Evolutionary conservation across 1,140 invertebrate genomes (phyloP).

Genomic region (Octopus sinensis): DNA sequence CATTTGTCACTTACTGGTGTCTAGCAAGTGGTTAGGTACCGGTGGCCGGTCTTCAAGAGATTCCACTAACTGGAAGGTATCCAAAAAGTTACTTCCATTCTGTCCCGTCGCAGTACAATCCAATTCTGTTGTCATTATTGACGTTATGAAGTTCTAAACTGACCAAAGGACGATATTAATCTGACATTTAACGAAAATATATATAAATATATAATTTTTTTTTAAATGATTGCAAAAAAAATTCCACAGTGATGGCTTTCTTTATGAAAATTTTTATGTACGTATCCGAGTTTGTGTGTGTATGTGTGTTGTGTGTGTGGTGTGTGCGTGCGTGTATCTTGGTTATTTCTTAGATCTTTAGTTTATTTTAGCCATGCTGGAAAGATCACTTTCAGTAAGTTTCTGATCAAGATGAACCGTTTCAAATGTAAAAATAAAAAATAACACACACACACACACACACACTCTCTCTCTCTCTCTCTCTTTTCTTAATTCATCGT

Average conservation of each 20-base stretch:
- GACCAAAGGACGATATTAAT: no score
- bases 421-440: no score
- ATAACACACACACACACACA: neutral
- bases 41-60: neutral
- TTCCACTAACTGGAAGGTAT: neutral
- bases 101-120: neutral
- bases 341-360: no score
- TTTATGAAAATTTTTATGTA: no score
- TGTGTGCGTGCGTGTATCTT: neutral
- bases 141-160: no score
- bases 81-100: neutral
- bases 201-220: no score
- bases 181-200: no score
- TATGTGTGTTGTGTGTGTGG: neutral
- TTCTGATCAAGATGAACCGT: no score
- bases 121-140: neutral
- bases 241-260: no score
- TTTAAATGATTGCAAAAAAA: no score
- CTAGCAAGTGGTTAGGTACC: neutral
- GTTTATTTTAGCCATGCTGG: no score
- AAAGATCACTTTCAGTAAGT: no score
- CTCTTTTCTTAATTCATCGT: neutral
- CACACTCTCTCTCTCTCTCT: neutral
- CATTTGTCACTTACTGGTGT: neutral
- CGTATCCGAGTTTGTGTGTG: neutral